A percentile compares a stretch with the other conserved stretches of the same genome.
Evolutionary conservation across 2,113 vertebrate species (phyloP).

Genomic region (Mirza zaza): DNA sequence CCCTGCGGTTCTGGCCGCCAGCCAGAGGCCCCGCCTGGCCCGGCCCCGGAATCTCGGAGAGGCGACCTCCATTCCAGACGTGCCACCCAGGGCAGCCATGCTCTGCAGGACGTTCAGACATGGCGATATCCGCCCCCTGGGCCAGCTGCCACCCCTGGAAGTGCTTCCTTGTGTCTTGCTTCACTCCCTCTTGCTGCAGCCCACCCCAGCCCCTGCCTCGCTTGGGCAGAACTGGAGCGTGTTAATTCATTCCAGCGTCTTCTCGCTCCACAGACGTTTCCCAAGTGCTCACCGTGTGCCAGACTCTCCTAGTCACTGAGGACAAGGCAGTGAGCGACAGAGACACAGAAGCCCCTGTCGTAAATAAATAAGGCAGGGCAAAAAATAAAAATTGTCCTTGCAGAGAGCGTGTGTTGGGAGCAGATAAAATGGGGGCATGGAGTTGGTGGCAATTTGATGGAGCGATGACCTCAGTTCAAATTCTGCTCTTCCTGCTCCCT

Average conservation of each 20-base stretch:
- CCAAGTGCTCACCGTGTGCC: background rate
- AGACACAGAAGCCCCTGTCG: background rate
- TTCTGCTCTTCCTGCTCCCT: background rate
- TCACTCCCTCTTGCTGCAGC: background rate
- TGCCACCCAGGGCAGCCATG: background rate
- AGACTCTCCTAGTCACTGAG: background rate
- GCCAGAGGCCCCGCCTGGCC: conserved; percentile 29
- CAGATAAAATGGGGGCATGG: background rate
- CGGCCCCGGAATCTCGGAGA: background rate
- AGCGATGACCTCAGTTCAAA: background rate
- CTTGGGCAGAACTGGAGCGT: background rate
- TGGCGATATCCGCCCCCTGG: background rate
- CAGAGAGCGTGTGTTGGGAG: background rate
- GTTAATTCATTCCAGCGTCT: background rate
- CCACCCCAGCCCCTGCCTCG: background rate
- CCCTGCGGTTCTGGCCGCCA: conserved; percentile 4
- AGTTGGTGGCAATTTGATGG: background rate
- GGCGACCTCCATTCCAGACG: conserved; percentile 44
- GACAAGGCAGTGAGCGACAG: background rate
- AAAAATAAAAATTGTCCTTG: background rate
- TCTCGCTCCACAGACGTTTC: background rate
- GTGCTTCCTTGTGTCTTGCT: background rate
- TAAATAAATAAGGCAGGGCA: background rate
- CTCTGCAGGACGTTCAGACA: background rate
- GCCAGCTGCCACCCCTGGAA: background rate